Percentiles rank a stretch among this genome's conserved stretches.
These are phyloP conservation scores for Strigamia transsilvanica DNA, from an alignment of 2,888 invertebrate species.

Conservation along the genomic window DNA sequence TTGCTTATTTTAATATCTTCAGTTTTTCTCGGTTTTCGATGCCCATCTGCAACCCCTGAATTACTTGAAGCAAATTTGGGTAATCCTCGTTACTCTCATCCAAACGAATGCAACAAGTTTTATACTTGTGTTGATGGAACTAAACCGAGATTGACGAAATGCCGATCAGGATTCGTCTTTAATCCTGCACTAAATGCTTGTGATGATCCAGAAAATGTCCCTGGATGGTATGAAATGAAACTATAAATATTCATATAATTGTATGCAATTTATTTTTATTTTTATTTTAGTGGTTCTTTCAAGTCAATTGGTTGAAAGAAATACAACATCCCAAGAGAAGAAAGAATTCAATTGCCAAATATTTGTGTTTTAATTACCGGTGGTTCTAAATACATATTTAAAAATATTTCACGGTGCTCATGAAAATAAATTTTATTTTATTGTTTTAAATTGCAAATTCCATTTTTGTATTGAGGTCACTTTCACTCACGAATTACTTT, in stretches of 20 bases:
- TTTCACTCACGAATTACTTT: conserved; percentile 23
- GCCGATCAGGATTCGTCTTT: conserved; percentile 88
- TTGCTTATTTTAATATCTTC: background rate
- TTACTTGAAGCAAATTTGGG: conserved; percentile 52
- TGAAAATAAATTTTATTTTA: conserved; percentile 8
- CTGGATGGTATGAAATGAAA: conserved; percentile 86
- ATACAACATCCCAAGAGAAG: background rate
- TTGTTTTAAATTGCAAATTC: conserved; percentile 1
- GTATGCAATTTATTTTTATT: background rate
- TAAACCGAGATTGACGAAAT: conserved; percentile 83
- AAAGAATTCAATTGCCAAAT: background rate
- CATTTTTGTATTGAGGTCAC: background rate
- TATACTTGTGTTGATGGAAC: conserved; percentile 91
- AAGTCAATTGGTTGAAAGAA: background rate
- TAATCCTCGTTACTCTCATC: conserved; percentile 77
- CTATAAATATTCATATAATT: no score
- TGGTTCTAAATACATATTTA: background rate
- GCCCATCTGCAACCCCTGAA: conserved; percentile 68
- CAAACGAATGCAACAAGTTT: conserved; percentile 89
- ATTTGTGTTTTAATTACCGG: background rate
- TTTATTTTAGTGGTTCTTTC: background rate
- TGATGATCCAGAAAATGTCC: conserved; percentile 86
- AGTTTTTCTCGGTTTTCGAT: conserved; percentile 77
- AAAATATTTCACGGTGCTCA: background rate
- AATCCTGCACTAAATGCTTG: conserved; percentile 81